These are phyloP conservation scores for Calyptommatus sinebrachiatus DNA, from an alignment of 2,113 vertebrate species.

Conservation along the genomic window DNA sequence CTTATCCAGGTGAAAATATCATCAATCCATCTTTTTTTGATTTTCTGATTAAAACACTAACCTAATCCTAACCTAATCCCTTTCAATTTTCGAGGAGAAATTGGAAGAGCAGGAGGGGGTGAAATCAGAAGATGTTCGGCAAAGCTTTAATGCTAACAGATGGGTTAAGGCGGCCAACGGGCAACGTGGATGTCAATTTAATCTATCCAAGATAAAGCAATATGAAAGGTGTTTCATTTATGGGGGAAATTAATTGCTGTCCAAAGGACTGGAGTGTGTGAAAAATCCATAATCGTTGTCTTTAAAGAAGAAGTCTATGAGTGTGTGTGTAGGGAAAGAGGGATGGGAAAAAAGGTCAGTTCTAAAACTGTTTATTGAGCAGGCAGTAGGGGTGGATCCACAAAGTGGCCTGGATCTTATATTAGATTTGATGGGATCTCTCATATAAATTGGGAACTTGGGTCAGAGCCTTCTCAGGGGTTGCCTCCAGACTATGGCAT, in stretches of 20 bases:
- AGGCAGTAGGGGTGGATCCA: background rate
- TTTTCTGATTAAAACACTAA: conserved; percentile 70
- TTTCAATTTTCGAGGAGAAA: conserved; percentile 70
- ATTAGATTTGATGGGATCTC: conserved; percentile 6
- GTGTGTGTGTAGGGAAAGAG: background rate
- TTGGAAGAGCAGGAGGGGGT: conserved; percentile 8
- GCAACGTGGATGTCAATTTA: conserved; percentile 59
- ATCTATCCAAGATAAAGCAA: conserved; percentile 67
- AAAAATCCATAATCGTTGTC: conserved; percentile 52
- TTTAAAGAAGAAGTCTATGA: conserved; percentile 19
- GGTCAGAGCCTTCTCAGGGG: too few species aligned
- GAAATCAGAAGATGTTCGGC: conserved; percentile 11
- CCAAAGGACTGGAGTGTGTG: conserved; percentile 58
- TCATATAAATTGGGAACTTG: background rate
- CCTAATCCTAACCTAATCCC: conserved; percentile 69
- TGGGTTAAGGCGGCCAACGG: conserved; percentile 54
- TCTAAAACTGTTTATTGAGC: conserved; percentile 4
- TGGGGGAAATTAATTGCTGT: conserved; percentile 69
- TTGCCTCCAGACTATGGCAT: too few species aligned
- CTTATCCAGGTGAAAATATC: conserved; percentile 59
- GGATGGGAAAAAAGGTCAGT: background rate
- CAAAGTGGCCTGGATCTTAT: conserved; percentile 18
- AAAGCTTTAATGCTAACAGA: conserved; percentile 66
- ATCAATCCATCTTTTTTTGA: conserved; percentile 67
- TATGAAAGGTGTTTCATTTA: conserved; percentile 73